Percentiles rank a stretch among this genome's conserved stretches.
Evolutionary conservation across 2,888 invertebrate genomes (phyloP).

Genomic region (Cephalotes varians): DNA sequence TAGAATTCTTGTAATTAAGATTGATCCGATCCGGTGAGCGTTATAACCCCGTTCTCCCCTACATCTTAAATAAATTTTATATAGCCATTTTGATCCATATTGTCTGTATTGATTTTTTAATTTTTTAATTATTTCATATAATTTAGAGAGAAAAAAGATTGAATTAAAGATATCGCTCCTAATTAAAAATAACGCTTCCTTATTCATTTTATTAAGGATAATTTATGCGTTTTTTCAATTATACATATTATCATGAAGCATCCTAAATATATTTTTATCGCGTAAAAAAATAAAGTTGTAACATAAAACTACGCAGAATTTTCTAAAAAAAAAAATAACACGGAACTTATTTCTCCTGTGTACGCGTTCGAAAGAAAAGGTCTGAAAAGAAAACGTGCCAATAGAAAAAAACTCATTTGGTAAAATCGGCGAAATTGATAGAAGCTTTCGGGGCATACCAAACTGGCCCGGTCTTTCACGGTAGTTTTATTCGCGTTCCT

Average conservation of each 20-base stretch:
- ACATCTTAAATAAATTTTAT: background rate
- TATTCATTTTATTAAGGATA: background rate
- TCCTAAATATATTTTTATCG: background rate
- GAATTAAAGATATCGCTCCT: background rate
- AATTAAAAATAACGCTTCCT: background rate
- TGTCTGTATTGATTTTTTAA: background rate
- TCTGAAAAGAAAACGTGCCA: conserved; percentile 20
- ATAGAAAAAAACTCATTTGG: conserved; percentile 36
- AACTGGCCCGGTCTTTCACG: conserved; percentile 41
- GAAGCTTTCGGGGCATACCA: conserved; percentile 54
- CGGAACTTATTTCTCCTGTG: background rate
- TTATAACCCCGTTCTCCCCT: no score
- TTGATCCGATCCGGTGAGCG: no score
- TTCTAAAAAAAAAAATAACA: background rate
- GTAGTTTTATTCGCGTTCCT: conserved; percentile 48
- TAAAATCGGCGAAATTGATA: conserved; percentile 45
- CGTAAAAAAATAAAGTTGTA: background rate
- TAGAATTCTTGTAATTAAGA: no score
- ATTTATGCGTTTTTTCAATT: background rate
- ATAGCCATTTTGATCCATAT: background rate
- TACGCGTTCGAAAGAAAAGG: conserved; percentile 4
- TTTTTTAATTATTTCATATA: background rate
- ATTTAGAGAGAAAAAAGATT: background rate
- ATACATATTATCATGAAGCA: background rate
- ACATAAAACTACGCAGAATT: conserved; percentile 7